These are phyloP conservation scores for Delichon dasypus DNA, from an alignment of 2,797 vertebrate genomes.

Conservation along the genomic window DNA sequence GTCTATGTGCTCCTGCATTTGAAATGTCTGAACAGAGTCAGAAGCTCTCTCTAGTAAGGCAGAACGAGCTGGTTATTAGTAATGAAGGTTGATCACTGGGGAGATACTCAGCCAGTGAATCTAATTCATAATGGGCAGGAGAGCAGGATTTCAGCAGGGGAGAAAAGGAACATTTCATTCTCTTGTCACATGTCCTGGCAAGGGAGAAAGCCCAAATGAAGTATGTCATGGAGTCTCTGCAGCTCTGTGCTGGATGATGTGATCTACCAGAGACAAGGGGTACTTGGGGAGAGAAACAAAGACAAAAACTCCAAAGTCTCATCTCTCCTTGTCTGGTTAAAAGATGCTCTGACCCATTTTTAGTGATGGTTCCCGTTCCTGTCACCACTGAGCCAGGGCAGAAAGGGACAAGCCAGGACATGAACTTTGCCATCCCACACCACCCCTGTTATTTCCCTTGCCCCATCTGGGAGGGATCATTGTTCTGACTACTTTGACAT, in stretches of 20 bases:
- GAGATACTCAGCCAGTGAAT: neutral
- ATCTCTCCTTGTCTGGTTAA: neutral
- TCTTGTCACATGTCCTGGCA: neutral
- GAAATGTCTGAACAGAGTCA: neutral
- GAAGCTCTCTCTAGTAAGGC: neutral
- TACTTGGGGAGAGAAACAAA: no score
- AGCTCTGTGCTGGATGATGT: neutral
- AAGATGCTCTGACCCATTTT: neutral
- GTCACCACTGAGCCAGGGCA: neutral
- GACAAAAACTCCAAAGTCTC: no score
- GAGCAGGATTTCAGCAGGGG: neutral
- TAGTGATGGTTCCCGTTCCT: fast-evolving
- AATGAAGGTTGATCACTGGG: slow-evolving; percentile 38
- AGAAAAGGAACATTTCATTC: slow-evolving; percentile 15
- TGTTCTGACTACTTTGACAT: neutral
- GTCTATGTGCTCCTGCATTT: neutral
- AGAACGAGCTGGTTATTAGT: slow-evolving; percentile 36
- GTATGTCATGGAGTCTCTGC: neutral
- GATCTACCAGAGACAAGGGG: neutral
- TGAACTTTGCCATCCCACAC: neutral
- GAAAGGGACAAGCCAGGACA: neutral
- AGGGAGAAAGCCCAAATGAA: neutral
- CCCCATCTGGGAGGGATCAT: fast-evolving
- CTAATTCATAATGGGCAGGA: neutral
- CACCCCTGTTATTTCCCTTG: neutral